Conservation (phyloP, 2,797 vertebrate species). For the Xyrichtys novacula region DNA sequence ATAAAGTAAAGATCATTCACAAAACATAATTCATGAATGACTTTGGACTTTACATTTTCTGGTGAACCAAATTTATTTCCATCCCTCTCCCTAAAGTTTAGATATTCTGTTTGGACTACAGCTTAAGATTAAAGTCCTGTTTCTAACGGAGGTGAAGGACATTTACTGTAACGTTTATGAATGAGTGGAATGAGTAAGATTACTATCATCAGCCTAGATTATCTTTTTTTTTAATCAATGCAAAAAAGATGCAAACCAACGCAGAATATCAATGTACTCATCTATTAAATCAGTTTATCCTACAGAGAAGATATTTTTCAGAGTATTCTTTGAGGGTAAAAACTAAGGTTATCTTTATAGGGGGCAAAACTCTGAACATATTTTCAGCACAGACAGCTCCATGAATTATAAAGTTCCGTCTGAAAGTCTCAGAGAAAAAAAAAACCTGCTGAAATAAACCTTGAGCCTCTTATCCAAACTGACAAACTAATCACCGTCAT, state of each 20-base stretch:
- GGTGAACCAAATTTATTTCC: no score
- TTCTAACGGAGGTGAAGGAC: no score
- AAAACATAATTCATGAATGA: no score
- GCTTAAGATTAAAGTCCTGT: no score
- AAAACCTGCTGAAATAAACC: slow-evolving; percentile 16
- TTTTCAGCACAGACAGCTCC: slow-evolving; percentile 1
- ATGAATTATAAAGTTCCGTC: slow-evolving; percentile 32
- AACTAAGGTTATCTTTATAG: neutral
- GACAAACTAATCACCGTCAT: neutral
- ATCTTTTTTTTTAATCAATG: no score
- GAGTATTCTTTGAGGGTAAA: slow-evolving; percentile 17
- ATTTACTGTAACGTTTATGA: no score
- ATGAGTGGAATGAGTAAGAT: no score
- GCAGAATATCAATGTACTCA: neutral
- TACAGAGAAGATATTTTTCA: neutral
- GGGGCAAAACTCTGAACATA: slow-evolving; percentile 3
- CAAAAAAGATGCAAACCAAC: no score
- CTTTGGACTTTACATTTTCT: no score
- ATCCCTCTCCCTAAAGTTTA: no score
- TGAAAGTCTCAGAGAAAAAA: slow-evolving; percentile 4
- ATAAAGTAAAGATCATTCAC: no score
- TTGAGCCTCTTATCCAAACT: slow-evolving; percentile 7
- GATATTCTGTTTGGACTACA: no score
- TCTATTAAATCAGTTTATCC: slow-evolving; percentile 14
- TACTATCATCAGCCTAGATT: neutral